Evolutionary conservation across 2,113 vertebrate species (phyloP).

Genomic region (Scalopus aquaticus): DNA sequence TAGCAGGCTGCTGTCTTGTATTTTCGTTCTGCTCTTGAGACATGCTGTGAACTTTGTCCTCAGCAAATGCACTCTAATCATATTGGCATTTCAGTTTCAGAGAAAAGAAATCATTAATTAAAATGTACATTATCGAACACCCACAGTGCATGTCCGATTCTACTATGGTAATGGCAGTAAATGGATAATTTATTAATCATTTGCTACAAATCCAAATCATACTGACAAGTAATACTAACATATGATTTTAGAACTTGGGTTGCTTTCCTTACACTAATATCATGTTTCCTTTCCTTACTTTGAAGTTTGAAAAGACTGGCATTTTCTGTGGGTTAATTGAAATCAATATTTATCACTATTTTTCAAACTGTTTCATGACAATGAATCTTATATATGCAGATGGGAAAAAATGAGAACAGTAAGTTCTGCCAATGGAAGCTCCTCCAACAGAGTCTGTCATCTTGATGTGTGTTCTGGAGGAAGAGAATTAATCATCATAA

Average conservation of each 20-base stretch:
- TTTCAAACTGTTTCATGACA: conserved; percentile 66
- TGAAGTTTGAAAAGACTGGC: conserved; percentile 72
- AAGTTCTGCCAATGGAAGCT: conserved; percentile 34
- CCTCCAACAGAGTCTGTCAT: background rate
- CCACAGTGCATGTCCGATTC: background rate
- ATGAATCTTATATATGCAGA: conserved; percentile 28
- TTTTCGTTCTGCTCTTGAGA: background rate
- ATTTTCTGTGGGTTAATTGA: conserved; percentile 67
- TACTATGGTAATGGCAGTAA: background rate
- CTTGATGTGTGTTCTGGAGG: background rate
- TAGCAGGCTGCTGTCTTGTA: background rate
- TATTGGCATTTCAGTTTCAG: conserved; percentile 43
- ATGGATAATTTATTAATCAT: conserved; percentile 32
- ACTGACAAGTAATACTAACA: conserved; percentile 65
- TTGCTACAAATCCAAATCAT: conserved; percentile 63
- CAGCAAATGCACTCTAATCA: background rate
- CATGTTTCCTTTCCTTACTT: background rate
- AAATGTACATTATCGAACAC: conserved; percentile 12
- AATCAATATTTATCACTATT: conserved; percentile 59
- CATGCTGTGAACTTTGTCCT: background rate
- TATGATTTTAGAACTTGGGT: background rate
- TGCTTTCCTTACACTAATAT: background rate
- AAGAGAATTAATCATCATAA: conserved; percentile 48
- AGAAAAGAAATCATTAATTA: conserved; percentile 51
- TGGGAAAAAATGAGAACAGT: conserved; percentile 14